Percentiles rank a stretch among this genome's conserved stretches.
Conservation (phyloP, 1,140 invertebrate genomes). For the Plodia interpunctella region DNA sequence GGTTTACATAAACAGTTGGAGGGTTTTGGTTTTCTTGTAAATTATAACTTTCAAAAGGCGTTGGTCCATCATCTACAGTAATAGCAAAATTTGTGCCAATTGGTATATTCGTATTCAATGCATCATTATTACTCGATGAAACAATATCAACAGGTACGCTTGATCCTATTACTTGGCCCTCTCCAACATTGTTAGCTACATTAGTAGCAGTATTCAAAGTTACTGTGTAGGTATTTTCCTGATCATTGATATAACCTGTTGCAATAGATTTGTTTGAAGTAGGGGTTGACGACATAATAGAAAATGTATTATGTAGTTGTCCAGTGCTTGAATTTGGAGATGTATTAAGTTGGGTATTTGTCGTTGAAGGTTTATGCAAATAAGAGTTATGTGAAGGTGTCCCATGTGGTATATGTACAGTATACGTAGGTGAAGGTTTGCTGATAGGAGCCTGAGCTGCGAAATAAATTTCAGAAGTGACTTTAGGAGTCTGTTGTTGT, state of each 20-base stretch:
- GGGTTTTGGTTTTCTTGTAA: conserved; percentile 45
- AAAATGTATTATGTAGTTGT: conserved; percentile 25
- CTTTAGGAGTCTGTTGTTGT: conserved; percentile 58
- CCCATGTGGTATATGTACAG: conserved; percentile 48
- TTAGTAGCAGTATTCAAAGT: conserved; percentile 58
- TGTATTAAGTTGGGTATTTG: conserved; percentile 12
- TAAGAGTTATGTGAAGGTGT: conserved; percentile 14
- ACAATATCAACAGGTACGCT: conserved; percentile 52
- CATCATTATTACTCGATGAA: conserved; percentile 38
- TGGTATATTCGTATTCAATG: conserved; percentile 68
- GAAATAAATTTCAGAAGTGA: conserved; percentile 75
- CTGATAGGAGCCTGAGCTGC: conserved; percentile 62
- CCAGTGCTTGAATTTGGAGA: not conserved
- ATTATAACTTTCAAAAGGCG: conserved; percentile 48
- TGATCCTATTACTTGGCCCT: conserved; percentile 51
- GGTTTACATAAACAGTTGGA: conserved; percentile 33
- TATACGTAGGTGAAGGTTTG: conserved; percentile 51
- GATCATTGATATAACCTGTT: conserved; percentile 27
- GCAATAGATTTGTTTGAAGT: conserved; percentile 38
- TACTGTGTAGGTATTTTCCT: conserved; percentile 47
- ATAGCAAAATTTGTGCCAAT: conserved; percentile 75
- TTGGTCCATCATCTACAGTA: conserved; percentile 62
- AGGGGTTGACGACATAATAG: conserved; percentile 31
- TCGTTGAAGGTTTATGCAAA: conserved; percentile 10
- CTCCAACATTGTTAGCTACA: conserved; percentile 37